Evolutionary conservation across 2,888 invertebrate species (phyloP).

Genomic region (Scelioninae gen. 1): DNA sequence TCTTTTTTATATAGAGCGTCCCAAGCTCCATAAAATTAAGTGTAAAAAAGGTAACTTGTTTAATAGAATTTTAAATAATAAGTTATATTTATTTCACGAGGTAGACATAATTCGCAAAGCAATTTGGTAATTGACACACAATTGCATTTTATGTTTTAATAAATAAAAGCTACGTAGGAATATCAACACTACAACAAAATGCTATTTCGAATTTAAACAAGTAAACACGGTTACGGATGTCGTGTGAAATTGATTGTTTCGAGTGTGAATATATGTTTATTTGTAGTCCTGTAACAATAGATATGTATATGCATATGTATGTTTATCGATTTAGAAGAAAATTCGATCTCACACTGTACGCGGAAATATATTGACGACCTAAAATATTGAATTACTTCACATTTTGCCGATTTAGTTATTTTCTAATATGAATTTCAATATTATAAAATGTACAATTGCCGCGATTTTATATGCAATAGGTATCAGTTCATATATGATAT

Average conservation of each 20-base stretch:
- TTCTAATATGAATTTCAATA: too few species aligned
- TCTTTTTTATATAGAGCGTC: too few species aligned
- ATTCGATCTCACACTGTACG: conserved; percentile 26
- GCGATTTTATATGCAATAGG: too few species aligned
- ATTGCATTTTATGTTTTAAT: conserved; percentile 19
- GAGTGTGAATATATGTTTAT: conserved; percentile 44
- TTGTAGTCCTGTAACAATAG: conserved; percentile 17
- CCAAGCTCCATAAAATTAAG: too few species aligned
- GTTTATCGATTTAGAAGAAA: conserved; percentile 49
- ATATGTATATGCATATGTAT: conserved; percentile 35
- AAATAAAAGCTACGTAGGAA: conserved; percentile 12
- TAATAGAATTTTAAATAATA: too few species aligned
- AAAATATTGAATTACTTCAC: conserved; percentile 15
- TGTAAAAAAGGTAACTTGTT: too few species aligned
- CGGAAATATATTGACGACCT: not conserved
- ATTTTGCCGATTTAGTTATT: not conserved
- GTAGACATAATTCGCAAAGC: not conserved
- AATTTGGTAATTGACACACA: not conserved
- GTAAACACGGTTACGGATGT: conserved; percentile 35
- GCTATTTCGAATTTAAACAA: conserved; percentile 40
- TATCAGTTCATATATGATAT: too few species aligned
- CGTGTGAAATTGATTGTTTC: conserved; percentile 50
- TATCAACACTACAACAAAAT: conserved; percentile 32
- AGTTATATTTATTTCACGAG: too few species aligned
- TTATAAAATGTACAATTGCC: too few species aligned